Conservation (phyloP, 2,888 invertebrate genomes). For the Fragum fragum region DNA sequence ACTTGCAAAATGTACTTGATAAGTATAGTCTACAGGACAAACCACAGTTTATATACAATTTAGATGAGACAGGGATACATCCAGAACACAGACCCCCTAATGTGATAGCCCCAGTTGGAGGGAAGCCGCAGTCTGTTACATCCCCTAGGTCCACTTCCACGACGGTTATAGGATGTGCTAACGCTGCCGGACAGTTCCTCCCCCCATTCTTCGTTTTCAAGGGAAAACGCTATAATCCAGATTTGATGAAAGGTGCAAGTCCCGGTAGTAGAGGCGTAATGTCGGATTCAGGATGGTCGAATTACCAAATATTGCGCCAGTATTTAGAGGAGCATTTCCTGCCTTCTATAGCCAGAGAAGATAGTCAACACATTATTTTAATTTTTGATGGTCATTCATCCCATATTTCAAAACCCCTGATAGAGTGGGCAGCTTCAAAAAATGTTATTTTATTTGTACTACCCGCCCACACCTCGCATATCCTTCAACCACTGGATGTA, state of each 20-base stretch:
- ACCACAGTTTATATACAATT: constrained; percentile 33
- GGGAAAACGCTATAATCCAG: constrained; percentile 5
- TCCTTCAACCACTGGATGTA: constrained; percentile 53
- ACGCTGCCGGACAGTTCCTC: constrained; percentile 34
- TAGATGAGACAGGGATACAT: constrained; percentile 38
- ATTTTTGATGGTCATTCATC: constrained; percentile 48
- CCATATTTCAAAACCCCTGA: constrained; percentile 14
- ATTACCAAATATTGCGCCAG: constrained; percentile 18
- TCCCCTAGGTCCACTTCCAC: not conserved
- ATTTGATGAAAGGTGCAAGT: constrained; percentile 25
- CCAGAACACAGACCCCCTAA: constrained; percentile 36
- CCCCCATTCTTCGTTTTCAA: not conserved
- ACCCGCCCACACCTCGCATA: constrained; percentile 48
- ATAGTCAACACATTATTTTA: constrained; percentile 11
- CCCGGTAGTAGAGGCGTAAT: constrained; percentile 22
- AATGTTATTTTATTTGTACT: constrained; percentile 42
- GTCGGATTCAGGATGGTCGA: constrained; percentile 43
- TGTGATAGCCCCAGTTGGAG: not conserved
- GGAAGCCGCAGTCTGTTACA: not conserved
- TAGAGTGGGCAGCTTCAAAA: constrained; percentile 37
- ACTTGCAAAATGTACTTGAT: constrained; percentile 34
- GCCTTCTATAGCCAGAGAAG: not conserved
- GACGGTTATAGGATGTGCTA: constrained; percentile 1
- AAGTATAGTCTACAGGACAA: constrained; percentile 30
- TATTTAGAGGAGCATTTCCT: constrained; percentile 41